phyloP scores from a whole-genome alignment of 2,888 invertebrate species.

The Spodoptera picta region DNA sequence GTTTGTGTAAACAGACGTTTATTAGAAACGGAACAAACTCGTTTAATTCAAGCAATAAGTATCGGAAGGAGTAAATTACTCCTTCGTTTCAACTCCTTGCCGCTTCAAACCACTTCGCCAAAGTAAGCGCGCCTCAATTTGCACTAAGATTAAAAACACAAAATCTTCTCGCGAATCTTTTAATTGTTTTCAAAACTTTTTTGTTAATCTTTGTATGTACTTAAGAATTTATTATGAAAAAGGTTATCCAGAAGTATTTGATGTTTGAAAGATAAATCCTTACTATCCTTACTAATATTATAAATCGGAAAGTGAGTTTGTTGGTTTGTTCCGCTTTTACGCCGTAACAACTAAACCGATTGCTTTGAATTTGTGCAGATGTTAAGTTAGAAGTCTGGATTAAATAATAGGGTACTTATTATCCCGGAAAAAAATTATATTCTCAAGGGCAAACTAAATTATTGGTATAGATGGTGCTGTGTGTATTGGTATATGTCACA shows the following conservation, averaged over 20 bases:
- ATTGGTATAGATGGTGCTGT: no score
- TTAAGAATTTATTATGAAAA: background rate
- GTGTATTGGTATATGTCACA: no score
- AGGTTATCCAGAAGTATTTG: background rate
- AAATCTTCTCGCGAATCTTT: constrained; percentile 13
- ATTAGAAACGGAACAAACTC: constrained; percentile 17
- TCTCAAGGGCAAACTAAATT: no score
- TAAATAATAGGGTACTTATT: no score
- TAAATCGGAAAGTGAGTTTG: no score
- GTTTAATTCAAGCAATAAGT: constrained; percentile 22
- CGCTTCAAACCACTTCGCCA: background rate
- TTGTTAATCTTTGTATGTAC: background rate
- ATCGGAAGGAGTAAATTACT: constrained; percentile 8
- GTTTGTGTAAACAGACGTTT: constrained; percentile 7
- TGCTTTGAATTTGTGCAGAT: no score
- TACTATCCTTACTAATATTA: no score
- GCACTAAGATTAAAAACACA: constrained; percentile 8
- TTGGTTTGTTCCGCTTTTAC: no score
- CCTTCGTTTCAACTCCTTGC: constrained; percentile 21
- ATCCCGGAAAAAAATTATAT: no score
- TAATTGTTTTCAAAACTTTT: background rate
- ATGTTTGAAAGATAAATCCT: no score
- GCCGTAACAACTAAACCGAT: no score
- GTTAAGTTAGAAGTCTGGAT: no score
- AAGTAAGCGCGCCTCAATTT: constrained; percentile 8